phyloP scores from a whole-genome alignment of 2,113 vertebrate genomes.

The Pholis gunnellus region DNA sequence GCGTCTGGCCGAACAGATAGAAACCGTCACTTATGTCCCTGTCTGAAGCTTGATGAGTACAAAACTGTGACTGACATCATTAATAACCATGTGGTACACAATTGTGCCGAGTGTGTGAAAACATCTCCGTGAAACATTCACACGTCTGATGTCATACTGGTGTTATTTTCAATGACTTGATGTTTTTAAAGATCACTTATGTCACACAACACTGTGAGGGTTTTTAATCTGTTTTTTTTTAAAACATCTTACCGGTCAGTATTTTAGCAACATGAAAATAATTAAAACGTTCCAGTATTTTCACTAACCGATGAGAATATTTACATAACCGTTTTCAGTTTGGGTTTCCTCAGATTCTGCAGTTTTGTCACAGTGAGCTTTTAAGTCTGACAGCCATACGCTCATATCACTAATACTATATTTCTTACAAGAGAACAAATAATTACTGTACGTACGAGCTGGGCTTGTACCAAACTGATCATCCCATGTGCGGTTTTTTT shows the following conservation, averaged over 20 bases:
- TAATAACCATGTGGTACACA: slow-evolving; percentile 1
- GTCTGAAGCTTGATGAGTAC: neutral
- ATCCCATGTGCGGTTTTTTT: slow-evolving; percentile 23
- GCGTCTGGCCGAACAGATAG: slow-evolving; percentile 63
- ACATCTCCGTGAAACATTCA: slow-evolving; percentile 22
- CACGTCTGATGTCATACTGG: slow-evolving; percentile 2
- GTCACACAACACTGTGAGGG: slow-evolving; percentile 21
- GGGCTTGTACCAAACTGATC: slow-evolving; percentile 66
- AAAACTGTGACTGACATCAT: slow-evolving; percentile 16
- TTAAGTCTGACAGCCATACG: slow-evolving; percentile 18
- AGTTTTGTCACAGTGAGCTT: slow-evolving; percentile 17
- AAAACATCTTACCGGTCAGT: slow-evolving; percentile 68
- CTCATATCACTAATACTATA: slow-evolving; percentile 26
- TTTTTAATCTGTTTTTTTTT: slow-evolving; percentile 33
- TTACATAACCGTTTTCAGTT: neutral
- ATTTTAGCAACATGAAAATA: slow-evolving; percentile 45
- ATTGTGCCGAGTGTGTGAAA: slow-evolving; percentile 16
- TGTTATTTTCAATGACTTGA: slow-evolving; percentile 24
- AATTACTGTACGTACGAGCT: slow-evolving; percentile 67
- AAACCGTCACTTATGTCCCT: slow-evolving; percentile 27
- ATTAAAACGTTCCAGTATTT: slow-evolving; percentile 55
- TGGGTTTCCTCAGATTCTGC: slow-evolving; percentile 10
- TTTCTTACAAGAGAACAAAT: slow-evolving; percentile 3
- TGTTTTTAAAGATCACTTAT: slow-evolving; percentile 19
- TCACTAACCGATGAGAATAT: slow-evolving; percentile 40